Evolutionary conservation across 2,113 vertebrate genomes (phyloP).

Genomic region (Festucalex cinctus): DNA sequence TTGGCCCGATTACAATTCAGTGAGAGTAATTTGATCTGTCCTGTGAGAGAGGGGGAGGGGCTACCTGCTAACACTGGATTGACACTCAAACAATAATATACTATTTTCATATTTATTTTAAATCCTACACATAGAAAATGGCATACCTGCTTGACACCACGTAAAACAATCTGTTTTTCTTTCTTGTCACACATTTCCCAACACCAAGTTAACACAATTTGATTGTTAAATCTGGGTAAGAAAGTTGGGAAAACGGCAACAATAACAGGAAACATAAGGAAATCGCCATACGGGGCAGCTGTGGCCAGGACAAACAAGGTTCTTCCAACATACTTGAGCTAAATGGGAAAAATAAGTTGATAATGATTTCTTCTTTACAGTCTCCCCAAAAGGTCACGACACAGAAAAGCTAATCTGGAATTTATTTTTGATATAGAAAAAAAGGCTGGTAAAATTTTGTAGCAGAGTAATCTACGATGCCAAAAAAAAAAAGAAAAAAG

Average conservation of each 20-base stretch:
- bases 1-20: conserved; percentile 41
- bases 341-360: conserved; percentile 41
- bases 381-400: conserved; percentile 5
- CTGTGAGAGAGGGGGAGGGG: conserved; percentile 1
- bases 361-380: conserved; percentile 30
- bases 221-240: conserved; percentile 36
- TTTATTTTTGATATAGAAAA: conserved; percentile 17
- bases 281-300: conserved; percentile 36
- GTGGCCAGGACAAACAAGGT: conserved; percentile 57
- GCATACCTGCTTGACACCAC: neutral
- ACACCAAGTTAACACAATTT: conserved; percentile 22
- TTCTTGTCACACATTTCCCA: conserved; percentile 28
- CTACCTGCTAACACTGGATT: conserved; percentile 18
- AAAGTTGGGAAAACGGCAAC: conserved; percentile 52
- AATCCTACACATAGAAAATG: neutral
- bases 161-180: conserved; percentile 5
- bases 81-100: conserved; percentile 13
- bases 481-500: too few relatives aligned
- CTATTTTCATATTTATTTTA: neutral
- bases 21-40: conserved; percentile 36
- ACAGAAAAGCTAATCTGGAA: conserved; percentile 10
- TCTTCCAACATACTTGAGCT: conserved; percentile 31
- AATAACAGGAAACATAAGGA: conserved; percentile 61
- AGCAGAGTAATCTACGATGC: neutral
- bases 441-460: conserved; percentile 10